Base-by-base conservation (phyloP, 1,140 invertebrate genomes). In the Gonatopus flavifemur region DNA sequence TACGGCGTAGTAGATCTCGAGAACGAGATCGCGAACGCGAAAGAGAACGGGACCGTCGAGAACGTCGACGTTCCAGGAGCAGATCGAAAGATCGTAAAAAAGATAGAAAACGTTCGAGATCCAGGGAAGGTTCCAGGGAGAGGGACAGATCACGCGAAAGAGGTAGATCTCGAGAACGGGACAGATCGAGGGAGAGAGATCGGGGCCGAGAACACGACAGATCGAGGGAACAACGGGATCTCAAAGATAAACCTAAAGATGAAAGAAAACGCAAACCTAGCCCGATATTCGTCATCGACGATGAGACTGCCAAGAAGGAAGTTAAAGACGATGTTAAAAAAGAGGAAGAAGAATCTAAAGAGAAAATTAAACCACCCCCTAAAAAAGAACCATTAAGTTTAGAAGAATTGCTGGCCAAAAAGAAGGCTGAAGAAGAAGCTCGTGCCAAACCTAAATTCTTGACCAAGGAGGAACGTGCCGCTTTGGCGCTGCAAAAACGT, bases 371-470 rank as follows among this genome's bases (percentile, higher is more conserved):
- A 28, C 48, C 72, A 25, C 65, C 76, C 6, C 54, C 72, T 0
- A 94, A 92, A 73, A 88, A 86, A 49, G 94, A 96, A 71, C 97
- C 97, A 0, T 77, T 98, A 3, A 98, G 96, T 32, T 79, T 99
- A 16, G 97, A 99, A 76, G 96, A 99, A 75, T 70, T 99, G 24
- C 74, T 99, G 15, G 88, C 93, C 0, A 98, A 97, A 69, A 98
- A 98, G 67, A 96, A 98, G 72, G 92, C 93, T 3, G 95, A 98
- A 72, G 95, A 98, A 76, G 90, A 90, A 60, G 91, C 91, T 18
- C 86, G 89, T 32, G 89, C 89, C 47, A 96, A 96, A 81, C 97
- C 97, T 0, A 96, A 98, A 38, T 99, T 99, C 77, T 79, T 99
- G 18, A 94, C 93, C 0, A 98, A 98, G 80, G 94, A 96, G 76